These are phyloP conservation scores for Creontiades dilutus DNA, from an alignment of 2,888 invertebrate genomes.

Conservation along the genomic window DNA sequence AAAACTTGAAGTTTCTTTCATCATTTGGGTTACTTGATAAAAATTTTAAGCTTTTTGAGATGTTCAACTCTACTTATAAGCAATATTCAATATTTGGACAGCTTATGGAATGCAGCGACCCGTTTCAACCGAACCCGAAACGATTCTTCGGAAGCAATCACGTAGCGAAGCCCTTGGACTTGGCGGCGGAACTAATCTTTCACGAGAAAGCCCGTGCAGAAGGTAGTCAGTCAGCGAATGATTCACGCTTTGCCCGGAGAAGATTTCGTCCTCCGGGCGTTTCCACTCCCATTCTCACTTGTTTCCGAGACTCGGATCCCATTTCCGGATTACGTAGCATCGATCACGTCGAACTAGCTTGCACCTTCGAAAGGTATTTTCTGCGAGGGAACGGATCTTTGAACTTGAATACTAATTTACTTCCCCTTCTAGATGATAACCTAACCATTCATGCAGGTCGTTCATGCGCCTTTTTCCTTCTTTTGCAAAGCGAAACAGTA, in stretches of 20 bases:
- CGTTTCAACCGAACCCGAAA: not conserved
- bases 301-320: conserved; percentile 1
- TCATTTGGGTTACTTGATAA: no score
- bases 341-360: not conserved
- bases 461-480: no score
- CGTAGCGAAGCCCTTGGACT: conserved; percentile 9
- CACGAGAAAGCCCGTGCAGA: not conserved
- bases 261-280: conserved; percentile 25
- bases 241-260: not conserved
- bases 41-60: no score
- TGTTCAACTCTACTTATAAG: no score
- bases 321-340: conserved; percentile 25
- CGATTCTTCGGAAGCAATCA: not conserved
- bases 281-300: not conserved
- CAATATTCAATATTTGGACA: no score
- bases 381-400: not conserved
- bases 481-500: no score
- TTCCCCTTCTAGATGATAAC: no score
- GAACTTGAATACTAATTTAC: not conserved
- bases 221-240: not conserved
- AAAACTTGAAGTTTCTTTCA: no score
- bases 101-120: no score
- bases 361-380: not conserved
- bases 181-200: conserved; percentile 16
- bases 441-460: no score